Evolutionary conservation across 2,113 vertebrate species (phyloP), one percentile per base, ranked within the genome.

Genomic region (Empidonax traillii): DNA sequence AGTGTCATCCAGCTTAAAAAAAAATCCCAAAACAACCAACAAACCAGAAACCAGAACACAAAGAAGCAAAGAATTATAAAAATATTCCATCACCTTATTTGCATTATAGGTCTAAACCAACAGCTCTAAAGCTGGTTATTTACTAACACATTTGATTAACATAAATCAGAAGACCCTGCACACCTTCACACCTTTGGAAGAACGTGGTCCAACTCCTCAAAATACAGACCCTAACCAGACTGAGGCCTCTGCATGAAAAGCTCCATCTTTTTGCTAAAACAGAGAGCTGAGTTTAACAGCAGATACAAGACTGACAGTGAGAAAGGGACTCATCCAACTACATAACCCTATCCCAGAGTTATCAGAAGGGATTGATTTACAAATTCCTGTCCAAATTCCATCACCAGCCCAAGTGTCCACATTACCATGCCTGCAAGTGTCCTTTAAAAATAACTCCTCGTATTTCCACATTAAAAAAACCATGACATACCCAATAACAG

Each of bases 241-340:
- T 28, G 14, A 31, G 11, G 14, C 7, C 49, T 71, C 0, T 10
- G 4, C 3, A 18, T 4, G 6, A 55, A 68, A 43, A 78, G 3
- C 23, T 81, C 23, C 0, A 33, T 9, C 17, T 46, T 49, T 4
- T 23, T 41, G 41, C 81, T 49, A 10, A 43, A 53, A 28, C 3
- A 1, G 7, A 14, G n/a, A 43, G 15, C 3, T 20, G 20, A 58
- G 27, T 35, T 69, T 24, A 53, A 74, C 3, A 14, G 21, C 12
- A 55, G 37, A 23, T 30, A 1, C 3, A 76, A 56, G 25, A 14
- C 31, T 30, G 39, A 58, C 2, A 0, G 0, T 1, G 22, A n/a
- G 33, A 80, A 24, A 25, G 6, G 20, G 33, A 56, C 30, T 89
- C 23, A 28, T 62, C 39, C 44, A 27, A 10, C 47, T 8, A 31